A percentile compares a stretch with the other conserved stretches of the same genome.
phyloP scores from a whole-genome alignment of 2,888 invertebrate species.

The Macaria liturata region DNA sequence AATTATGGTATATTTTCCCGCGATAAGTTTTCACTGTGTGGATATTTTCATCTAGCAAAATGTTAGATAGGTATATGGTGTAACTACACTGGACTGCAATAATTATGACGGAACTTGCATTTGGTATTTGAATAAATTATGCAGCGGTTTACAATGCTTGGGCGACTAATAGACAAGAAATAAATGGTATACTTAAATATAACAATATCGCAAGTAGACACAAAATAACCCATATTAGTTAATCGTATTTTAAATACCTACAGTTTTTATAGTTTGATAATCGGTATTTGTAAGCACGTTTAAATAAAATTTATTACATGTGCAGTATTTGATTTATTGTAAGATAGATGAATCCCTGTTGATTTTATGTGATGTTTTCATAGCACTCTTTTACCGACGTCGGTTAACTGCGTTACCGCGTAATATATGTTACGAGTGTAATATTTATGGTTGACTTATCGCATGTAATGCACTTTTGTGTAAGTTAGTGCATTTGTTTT shows the following conservation, averaged over 20 bases:
- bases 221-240: background rate
- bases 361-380: constrained; percentile 47
- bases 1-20: too few relatives aligned
- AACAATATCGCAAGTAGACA: too few relatives aligned
- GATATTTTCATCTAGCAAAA: too few relatives aligned
- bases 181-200: too few relatives aligned
- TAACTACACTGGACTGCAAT: too few relatives aligned
- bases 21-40: too few relatives aligned
- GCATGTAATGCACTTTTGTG: constrained; percentile 74
- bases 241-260: constrained; percentile 4
- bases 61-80: too few relatives aligned
- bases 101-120: too few relatives aligned
- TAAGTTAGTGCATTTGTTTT: constrained; percentile 70
- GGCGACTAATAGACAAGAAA: too few relatives aligned
- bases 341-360: constrained; percentile 29
- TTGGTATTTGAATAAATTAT: too few relatives aligned
- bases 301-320: constrained; percentile 16
- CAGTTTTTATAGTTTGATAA: background rate
- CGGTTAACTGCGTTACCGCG: constrained; percentile 37
- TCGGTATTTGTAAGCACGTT: background rate
- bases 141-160: too few relatives aligned
- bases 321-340: constrained; percentile 23
- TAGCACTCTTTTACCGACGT: constrained; percentile 61
- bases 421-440: constrained; percentile 53
- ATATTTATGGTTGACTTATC: constrained; percentile 47